Conservation (phyloP, 2,113 vertebrate species). For the Seriola quinqueradiata region DNA sequence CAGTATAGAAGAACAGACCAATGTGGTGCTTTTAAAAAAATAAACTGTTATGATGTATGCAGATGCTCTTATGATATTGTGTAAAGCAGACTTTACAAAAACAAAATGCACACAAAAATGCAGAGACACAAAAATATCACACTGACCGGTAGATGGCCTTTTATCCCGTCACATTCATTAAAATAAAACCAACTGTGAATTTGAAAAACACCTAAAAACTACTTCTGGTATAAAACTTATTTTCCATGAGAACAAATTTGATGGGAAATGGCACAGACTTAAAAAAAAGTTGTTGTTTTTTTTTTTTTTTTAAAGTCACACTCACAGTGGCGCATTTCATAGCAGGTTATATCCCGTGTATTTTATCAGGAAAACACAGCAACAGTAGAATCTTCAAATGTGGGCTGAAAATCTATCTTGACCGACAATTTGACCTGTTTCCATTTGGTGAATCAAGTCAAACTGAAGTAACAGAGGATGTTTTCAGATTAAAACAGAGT, state of each 20-base stretch:
- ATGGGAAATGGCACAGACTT: slow-evolving; percentile 18
- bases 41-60: slow-evolving; percentile 21
- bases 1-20: slow-evolving; percentile 3
- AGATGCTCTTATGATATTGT: slow-evolving; percentile 6
- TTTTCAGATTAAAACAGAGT: neutral
- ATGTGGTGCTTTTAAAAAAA: slow-evolving; percentile 39
- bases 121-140: slow-evolving; percentile 26
- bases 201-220: slow-evolving; percentile 27
- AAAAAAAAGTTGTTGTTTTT: neutral
- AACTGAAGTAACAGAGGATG: neutral
- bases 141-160: neutral
- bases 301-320: neutral
- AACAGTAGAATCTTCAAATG: slow-evolving; percentile 11
- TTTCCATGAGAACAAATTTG: neutral
- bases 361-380: slow-evolving; percentile 11
- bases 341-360: neutral
- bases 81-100: slow-evolving; percentile 34
- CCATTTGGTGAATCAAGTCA: slow-evolving; percentile 6
- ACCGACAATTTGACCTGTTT: neutral
- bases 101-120: slow-evolving; percentile 32
- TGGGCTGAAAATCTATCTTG: neutral
- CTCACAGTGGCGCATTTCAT: neutral
- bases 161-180: neutral
- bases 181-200: slow-evolving; percentile 7
- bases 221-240: slow-evolving; percentile 43